Conservation (phyloP, 2,113 vertebrate genomes). For the Toxostoma redivivum region DNA sequence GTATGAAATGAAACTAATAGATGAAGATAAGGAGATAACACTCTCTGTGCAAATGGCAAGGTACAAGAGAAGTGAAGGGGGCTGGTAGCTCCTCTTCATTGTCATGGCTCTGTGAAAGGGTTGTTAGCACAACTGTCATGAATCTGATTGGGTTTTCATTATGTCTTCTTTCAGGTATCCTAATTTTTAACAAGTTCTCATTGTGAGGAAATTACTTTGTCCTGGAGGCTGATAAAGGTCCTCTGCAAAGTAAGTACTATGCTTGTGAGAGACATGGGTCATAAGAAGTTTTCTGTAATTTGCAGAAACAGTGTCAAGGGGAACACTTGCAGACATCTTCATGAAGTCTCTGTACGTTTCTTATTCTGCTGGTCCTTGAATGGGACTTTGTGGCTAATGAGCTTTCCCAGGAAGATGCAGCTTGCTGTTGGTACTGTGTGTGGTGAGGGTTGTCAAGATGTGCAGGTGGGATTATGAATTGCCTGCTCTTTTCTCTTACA, state of each 20-base stretch:
- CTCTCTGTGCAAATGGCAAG: neutral
- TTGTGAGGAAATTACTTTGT: neutral
- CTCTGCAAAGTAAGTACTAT: neutral
- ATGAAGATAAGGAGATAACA: neutral
- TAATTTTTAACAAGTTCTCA: neutral
- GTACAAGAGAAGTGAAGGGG: neutral
- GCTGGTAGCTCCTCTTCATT: neutral
- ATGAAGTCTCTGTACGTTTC: accelerated
- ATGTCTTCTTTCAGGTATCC: neutral
- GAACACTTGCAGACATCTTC: neutral
- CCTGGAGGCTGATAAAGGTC: neutral
- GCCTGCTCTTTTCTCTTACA: accelerated
- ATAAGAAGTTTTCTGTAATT: neutral
- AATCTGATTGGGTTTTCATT: neutral
- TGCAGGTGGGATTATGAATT: neutral
- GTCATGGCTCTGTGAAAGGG: neutral
- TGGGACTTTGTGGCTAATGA: neutral
- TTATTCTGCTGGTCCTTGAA: neutral
- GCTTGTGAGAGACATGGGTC: neutral
- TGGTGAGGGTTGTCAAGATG: neutral
- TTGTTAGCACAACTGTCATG: accelerated
- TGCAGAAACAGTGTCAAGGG: neutral
- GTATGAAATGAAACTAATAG: neutral
- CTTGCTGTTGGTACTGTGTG: neutral
- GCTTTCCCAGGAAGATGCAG: neutral